Evolutionary conservation across 2,797 vertebrate genomes (phyloP).

Genomic region (Enteromius paludinosus): DNA sequence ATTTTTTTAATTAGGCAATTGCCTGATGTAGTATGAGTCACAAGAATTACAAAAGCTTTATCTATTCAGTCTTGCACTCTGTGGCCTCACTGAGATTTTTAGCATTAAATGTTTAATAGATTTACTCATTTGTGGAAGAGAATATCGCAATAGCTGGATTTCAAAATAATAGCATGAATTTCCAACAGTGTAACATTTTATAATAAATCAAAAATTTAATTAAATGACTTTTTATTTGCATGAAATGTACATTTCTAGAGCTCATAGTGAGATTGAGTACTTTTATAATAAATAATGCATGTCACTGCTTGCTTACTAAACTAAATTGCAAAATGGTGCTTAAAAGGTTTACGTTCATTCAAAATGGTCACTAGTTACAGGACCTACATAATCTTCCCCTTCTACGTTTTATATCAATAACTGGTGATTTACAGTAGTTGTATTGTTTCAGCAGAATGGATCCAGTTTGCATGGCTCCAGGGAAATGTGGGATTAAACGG

Average conservation of each 20-base stretch:
- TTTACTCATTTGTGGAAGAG: background rate
- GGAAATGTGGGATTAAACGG: background rate
- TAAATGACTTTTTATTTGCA: background rate
- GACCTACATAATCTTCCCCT: background rate
- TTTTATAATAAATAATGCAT: background rate
- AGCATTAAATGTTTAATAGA: background rate
- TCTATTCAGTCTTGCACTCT: background rate
- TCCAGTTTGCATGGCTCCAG: background rate
- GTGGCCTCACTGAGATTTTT: background rate
- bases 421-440: background rate
- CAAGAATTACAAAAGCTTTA: background rate
- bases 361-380: background rate
- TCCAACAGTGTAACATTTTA: background rate
- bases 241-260: background rate
- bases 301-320: background rate
- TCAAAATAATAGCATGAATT: background rate
- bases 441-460: constrained; percentile 6
- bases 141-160: background rate
- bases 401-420: background rate
- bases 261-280: background rate
- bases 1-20: background rate
- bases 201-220: background rate
- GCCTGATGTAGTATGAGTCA: background rate
- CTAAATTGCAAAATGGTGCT: background rate
- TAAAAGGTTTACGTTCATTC: background rate